Base-by-base conservation (phyloP, 2,113 vertebrate species). In the Paradoxurus hermaphroditus region DNA sequence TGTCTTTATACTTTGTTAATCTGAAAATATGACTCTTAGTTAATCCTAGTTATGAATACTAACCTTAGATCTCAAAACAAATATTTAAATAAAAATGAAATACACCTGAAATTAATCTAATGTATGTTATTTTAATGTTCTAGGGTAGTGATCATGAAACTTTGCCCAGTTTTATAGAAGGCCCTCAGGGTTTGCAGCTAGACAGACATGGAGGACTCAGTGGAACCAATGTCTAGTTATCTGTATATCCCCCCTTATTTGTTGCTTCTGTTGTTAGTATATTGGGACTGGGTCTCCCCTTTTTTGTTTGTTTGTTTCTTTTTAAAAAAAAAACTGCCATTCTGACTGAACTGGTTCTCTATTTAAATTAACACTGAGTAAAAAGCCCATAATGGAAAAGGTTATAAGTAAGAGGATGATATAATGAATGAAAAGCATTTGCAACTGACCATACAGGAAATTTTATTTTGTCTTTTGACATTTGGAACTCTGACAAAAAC, bases 311-410 rank as follows among this genome's bases (percentile, higher is more conserved):
- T 77, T 41, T 49, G 29, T 51, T 41, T n/a, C 81, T 36, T 41
- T n/a, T n/a, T n/a, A n/a, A n/a, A n/a, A 59, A 70, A 25, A 68
- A 95, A 56, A 53, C 16, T 67, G 1, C 7, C 85, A 0, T 92
- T 85, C 15, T 63, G 29, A 70, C 7, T 67, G 25, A 82, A 13
- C 12, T 68, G n/a, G 34, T 39, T 98, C 92, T 2, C 93, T 98
- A 87, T 96, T 94, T 3, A 73, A 82, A 94, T 91, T 51, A 97
- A 49, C n/a, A 94, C 18, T 78, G 94, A 98, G 92, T 4, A 72
- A 96, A 89, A 94, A 13, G 36, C 39, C 73, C 1, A 4, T 49
- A 53, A 46, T 90, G 51, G 81, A 97, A 96, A 89, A 19, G 29
- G 49, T 13, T 96, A 97, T 93, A 97, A 75, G 36, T 16, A 95